A percentile compares a stretch with the other conserved stretches of the same genome.
Conservation (phyloP, 2,113 vertebrate species). For the Parus major region DNA sequence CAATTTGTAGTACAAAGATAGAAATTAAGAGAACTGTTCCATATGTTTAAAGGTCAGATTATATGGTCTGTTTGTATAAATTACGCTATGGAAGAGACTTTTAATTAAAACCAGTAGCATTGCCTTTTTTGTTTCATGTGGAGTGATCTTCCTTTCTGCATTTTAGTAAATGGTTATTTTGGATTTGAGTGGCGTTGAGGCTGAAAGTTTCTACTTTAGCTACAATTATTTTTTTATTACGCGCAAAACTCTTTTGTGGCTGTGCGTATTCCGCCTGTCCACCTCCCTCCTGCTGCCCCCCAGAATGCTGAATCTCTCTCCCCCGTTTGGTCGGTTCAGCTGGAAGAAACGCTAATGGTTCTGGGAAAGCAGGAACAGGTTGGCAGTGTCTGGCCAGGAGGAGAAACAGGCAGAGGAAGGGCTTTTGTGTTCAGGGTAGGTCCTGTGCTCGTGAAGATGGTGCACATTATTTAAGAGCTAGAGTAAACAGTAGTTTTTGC, state of each 20-base stretch:
- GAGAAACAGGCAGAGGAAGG: slow-evolving; percentile 52
- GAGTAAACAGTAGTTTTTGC: slow-evolving; percentile 31
- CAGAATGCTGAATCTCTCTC: background rate
- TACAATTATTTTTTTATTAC: slow-evolving; percentile 17
- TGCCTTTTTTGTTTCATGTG: slow-evolving; percentile 26
- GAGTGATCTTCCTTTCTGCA: background rate
- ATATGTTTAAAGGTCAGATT: slow-evolving; percentile 28
- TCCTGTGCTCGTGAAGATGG: slow-evolving; percentile 60
- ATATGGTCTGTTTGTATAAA: background rate
- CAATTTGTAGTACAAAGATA: background rate
- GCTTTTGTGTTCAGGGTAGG: slow-evolving; percentile 67
- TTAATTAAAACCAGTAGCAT: background rate
- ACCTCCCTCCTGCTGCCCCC: slow-evolving; percentile 40
- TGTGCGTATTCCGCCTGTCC: slow-evolving; percentile 21
- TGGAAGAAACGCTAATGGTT: slow-evolving; percentile 44
- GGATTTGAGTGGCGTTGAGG: background rate
- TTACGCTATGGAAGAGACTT: background rate
- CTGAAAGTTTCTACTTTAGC: background rate
- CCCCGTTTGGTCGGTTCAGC: background rate
- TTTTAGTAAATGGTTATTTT: background rate
- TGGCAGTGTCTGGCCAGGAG: slow-evolving; percentile 28
- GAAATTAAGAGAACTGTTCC: background rate
- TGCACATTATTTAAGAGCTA: slow-evolving; percentile 22
- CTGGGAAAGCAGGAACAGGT: slow-evolving; percentile 66
- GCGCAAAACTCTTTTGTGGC: background rate